These are phyloP conservation scores for Leucophenga montana DNA, from an alignment of 2,888 invertebrate species.

Conservation along the genomic window DNA sequence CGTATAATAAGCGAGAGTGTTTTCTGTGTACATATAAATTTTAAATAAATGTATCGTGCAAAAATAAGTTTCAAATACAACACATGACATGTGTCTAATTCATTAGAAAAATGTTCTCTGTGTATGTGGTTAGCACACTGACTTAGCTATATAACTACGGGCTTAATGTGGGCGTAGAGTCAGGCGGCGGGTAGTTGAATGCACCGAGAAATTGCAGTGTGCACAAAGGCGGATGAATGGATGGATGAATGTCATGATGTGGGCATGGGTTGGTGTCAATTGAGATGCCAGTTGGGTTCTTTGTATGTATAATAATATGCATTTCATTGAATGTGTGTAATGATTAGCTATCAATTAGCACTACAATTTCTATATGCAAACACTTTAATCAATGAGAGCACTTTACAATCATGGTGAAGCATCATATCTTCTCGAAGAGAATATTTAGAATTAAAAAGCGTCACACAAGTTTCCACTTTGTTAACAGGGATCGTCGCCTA, in stretches of 20 bases:
- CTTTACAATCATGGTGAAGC: too few relatives aligned
- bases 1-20: neutral
- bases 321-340: slow-evolving; percentile 28
- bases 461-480: too few relatives aligned
- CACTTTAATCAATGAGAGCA: slow-evolving; percentile 6
- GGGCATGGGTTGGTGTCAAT: neutral
- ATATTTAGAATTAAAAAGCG: too few relatives aligned
- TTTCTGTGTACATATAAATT: slow-evolving; percentile 5
- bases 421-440: too few relatives aligned
- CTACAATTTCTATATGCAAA: slow-evolving; percentile 32
- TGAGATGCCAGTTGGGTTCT: slow-evolving; percentile 3
- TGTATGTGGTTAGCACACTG: slow-evolving; percentile 46
- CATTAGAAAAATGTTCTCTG: slow-evolving; percentile 22
- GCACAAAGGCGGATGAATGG: too few relatives aligned
- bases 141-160: too few relatives aligned
- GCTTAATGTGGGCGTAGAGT: neutral
- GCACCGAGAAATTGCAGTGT: too few relatives aligned
- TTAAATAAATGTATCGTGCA: slow-evolving; percentile 4
- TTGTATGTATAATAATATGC: slow-evolving; percentile 38
- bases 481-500: too few relatives aligned
- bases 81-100: slow-evolving; percentile 34
- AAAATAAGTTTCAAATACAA: slow-evolving; percentile 16
- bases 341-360: slow-evolving; percentile 50
- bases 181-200: neutral
- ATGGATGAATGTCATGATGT: too few relatives aligned